Percentiles rank a stretch among this genome's conserved stretches.
Conservation (phyloP, 2,888 invertebrate species). For the Teleiodes luculella region DNA sequence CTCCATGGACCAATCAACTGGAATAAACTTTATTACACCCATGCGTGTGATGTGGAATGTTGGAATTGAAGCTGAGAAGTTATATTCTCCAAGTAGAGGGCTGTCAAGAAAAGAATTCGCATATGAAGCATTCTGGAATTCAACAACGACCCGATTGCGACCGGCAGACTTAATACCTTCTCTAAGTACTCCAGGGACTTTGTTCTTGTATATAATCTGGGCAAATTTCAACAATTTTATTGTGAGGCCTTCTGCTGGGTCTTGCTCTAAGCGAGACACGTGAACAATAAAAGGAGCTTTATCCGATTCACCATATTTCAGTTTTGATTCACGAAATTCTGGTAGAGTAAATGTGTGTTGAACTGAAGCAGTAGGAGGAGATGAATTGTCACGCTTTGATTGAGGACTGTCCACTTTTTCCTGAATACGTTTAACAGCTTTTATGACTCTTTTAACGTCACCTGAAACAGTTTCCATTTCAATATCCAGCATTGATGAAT, state of each 20-base stretch:
- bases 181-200: conserved; percentile 10
- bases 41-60: conserved; percentile 10
- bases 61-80: conserved; percentile 8
- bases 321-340: no score
- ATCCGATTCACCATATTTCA: neutral
- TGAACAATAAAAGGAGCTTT: conserved; percentile 15
- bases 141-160: conserved; percentile 16
- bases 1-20: conserved; percentile 11
- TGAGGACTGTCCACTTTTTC: no score
- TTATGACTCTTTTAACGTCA: no score
- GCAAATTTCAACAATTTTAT: conserved; percentile 16
- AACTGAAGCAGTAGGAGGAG: no score
- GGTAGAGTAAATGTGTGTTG: no score
- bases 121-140: conserved; percentile 9
- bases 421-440: no score
- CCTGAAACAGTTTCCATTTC: no score
- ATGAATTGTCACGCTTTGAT: no score
- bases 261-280: conserved; percentile 2
- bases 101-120: conserved; percentile 18
- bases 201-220: conserved; percentile 12
- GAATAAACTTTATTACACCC: conserved; percentile 7
- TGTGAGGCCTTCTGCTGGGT: conserved; percentile 10
- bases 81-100: neutral
- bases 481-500: no score
- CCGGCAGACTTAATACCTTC: conserved; percentile 19